Evolutionary conservation across 2,888 invertebrate species (phyloP), one percentile per base, ranked within the genome.

Genomic region (Thymelicus acteon): DNA sequence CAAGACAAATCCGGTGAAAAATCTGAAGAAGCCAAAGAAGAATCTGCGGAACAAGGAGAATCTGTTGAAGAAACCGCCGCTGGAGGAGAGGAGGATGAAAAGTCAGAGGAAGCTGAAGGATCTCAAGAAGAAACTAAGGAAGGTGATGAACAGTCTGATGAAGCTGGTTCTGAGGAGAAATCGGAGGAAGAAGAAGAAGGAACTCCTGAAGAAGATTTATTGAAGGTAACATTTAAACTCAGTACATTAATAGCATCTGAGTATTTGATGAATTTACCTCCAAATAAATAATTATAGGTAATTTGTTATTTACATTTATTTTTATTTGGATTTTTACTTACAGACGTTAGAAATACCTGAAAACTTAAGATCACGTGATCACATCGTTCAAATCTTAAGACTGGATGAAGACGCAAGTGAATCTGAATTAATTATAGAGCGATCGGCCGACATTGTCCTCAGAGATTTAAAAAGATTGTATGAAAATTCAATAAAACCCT

Each of bases 391-490:
- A 84, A 95, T 98, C 60, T 89, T 98, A 58, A 96, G 97, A 84
- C 87, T 98, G 72, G 97, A 97, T 77, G 96, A 96, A 72, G 97
- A 97, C 80, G 95, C 96, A 54, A 94, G 96, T 78, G 95, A 96
- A 78, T 94, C 94, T 31, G 97, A 97, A 85, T 92, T 95, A 74
- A 95, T 96, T 0, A 91, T 97, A 52, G 95, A 96, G 72, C 96
- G 95, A 89, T 95, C 96, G 12, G 96, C 97, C 3, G 97, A 97
- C 75, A 95, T 96, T 31, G 95, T 98, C 39, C 95, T 98, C 44
- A 96, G 96, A 78, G 98, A 98, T 81, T 94, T 98, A 77, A 98
- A 98, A 87, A 96, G 95, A 81, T 94, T 97, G 67, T 98, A 98
- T 80, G 98, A 98, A 86, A 96, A 95, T 75, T 97, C 98, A 4